These are phyloP conservation scores for Zelostemma sp. DNA, from an alignment of 1,140 invertebrate genomes.

Conservation along the genomic window DNA sequence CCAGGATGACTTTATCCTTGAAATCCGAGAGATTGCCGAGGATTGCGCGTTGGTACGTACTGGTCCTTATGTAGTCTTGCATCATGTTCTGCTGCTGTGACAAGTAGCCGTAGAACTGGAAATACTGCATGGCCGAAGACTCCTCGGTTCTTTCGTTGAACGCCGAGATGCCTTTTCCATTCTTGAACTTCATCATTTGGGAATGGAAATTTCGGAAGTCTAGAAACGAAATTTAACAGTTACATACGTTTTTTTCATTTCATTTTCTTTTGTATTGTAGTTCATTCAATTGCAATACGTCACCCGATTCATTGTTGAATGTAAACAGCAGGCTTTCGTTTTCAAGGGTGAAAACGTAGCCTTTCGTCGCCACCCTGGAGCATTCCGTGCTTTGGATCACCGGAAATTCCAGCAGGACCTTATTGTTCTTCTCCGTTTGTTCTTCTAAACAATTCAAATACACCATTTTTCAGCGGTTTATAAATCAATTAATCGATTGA, in stretches of 20 bases:
- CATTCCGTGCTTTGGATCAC: slow-evolving; percentile 78
- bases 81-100: slow-evolving; percentile 99
- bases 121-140: slow-evolving; percentile 97
- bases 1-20: slow-evolving; percentile 91
- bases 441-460: slow-evolving; percentile 56
- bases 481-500: too few relatives aligned
- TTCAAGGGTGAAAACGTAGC: slow-evolving; percentile 79
- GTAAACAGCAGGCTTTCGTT: slow-evolving; percentile 74
- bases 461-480: too few relatives aligned
- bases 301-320: slow-evolving; percentile 68
- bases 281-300: too few relatives aligned
- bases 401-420: slow-evolving; percentile 75
- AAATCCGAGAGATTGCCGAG: slow-evolving; percentile 95
- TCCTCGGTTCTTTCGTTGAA: slow-evolving; percentile 98
- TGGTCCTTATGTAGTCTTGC: slow-evolving; percentile 98
- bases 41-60: slow-evolving; percentile 98
- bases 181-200: slow-evolving; percentile 82
- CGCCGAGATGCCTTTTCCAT: slow-evolving; percentile 83
- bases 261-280: too few relatives aligned
- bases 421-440: slow-evolving; percentile 45
- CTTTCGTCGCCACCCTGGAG: slow-evolving; percentile 75
- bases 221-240: slow-evolving; percentile 47
- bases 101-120: slow-evolving; percentile 98
- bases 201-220: slow-evolving; percentile 85
- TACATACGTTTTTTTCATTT: not conserved